Conservation (phyloP, 2,888 invertebrate species). For the Miltochrista miniata region DNA sequence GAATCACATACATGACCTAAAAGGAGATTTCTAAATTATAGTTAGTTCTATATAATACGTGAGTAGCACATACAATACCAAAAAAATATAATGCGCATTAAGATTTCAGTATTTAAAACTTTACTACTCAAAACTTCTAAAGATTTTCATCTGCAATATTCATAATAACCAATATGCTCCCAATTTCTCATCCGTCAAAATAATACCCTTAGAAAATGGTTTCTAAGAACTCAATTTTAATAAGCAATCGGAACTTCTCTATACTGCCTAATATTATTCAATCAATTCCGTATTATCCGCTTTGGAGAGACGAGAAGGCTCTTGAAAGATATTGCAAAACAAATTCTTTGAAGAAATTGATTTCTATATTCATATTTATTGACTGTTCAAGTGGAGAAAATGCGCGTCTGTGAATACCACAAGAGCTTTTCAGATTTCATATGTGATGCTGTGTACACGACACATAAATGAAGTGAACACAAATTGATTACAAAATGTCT, state of each 20-base stretch:
- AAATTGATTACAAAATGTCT: too few species aligned
- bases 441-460: background rate
- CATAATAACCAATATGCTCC: background rate
- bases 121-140: too few species aligned
- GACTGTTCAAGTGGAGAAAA: slow-evolving; percentile 19
- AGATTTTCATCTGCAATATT: background rate
- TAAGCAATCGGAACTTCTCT: background rate
- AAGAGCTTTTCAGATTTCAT: slow-evolving; percentile 20
- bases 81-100: too few species aligned
- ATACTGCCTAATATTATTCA: slow-evolving; percentile 14
- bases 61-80: too few species aligned
- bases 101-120: too few species aligned
- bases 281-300: slow-evolving; percentile 27
- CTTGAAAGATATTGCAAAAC: slow-evolving; percentile 28
- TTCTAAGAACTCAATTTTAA: background rate
- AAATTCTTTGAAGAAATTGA: slow-evolving; percentile 33
- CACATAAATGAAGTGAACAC: background rate
- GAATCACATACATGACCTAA: too few species aligned
- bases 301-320: slow-evolving; percentile 6
- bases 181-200: background rate
- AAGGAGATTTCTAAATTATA: too few species aligned
- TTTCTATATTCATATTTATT: slow-evolving; percentile 31
- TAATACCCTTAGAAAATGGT: background rate
- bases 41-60: too few species aligned
- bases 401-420: slow-evolving; percentile 15